Evolutionary conservation across 2,113 vertebrate species (phyloP).

Genomic region (Hiodon tergisus): DNA sequence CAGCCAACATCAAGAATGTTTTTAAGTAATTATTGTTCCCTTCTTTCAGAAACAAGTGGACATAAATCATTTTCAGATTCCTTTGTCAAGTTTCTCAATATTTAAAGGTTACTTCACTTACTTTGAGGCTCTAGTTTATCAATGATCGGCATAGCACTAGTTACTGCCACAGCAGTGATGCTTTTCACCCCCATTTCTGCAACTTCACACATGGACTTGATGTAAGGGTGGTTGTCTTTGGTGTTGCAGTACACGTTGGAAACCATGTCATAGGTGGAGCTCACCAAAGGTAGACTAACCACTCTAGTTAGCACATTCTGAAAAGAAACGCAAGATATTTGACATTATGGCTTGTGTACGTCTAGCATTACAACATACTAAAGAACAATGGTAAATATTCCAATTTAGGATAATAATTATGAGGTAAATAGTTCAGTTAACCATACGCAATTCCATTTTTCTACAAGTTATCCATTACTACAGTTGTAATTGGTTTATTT

Average conservation of each 20-base stretch:
- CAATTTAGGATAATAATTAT: too few relatives aligned
- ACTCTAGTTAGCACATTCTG: conserved; percentile 83
- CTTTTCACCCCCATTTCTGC: conserved; percentile 80
- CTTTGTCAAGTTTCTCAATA: too few relatives aligned
- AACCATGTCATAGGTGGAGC: conserved; percentile 79
- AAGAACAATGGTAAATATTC: not conserved
- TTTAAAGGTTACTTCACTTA: conserved; percentile 51
- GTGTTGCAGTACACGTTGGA: conserved; percentile 73
- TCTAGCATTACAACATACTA: too few relatives aligned
- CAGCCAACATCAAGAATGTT: too few relatives aligned
- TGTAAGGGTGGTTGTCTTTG: conserved; percentile 79
- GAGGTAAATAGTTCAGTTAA: too few relatives aligned
- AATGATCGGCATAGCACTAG: conserved; percentile 76
- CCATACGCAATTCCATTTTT: too few relatives aligned
- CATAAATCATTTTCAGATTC: too few relatives aligned
- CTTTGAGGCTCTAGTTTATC: conserved; percentile 83
- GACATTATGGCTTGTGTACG: too few relatives aligned
- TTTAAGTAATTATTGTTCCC: too few relatives aligned
- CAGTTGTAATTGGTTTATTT: too few relatives aligned
- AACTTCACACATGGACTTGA: conserved; percentile 70
- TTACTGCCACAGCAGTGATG: conserved; percentile 72
- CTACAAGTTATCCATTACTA: too few relatives aligned
- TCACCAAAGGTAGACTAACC: conserved; percentile 79
- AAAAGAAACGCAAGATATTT: not conserved
- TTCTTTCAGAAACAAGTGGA: too few relatives aligned